Base-by-base conservation (phyloP, 2,797 vertebrate genomes). In the Pseudochirops cupreus region DNA sequence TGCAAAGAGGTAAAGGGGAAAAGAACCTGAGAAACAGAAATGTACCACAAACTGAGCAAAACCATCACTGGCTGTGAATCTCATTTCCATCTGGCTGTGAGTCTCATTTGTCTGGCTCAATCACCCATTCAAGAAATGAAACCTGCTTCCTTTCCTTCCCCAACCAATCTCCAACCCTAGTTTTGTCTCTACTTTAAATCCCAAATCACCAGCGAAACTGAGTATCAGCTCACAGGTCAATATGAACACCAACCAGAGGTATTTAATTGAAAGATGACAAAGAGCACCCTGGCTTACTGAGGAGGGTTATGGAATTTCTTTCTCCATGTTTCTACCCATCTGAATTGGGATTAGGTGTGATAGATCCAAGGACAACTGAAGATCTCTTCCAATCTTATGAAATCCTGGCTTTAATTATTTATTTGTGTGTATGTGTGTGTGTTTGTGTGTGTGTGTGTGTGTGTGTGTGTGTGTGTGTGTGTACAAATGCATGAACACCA, bases 21-120 rank as follows among this genome's bases (percentile, higher is more conserved):
- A 46, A 57, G 46, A 90, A 12, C 0, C 29, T 94, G 13, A 31
- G 96, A 97, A 82, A 96, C 91, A 95, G 55, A 91, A 16, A 87
- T 46, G 74, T 18, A 9, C n/a, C 0, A 29, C 56, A 26, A 67
- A 95, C 28, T 31, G 13, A 46, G 24, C 24, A 93, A 28, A 74
- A 91, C 14, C 62, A 94, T 93, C 96, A 94, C 55, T 52, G 92
- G 93, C 28, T 67, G 87, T 55, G 28, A 31, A 10, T 59, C 29
- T 13, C 50, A 92, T 94, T 82, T 91, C 93, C 91, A 21, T 91
- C 5, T 0, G 6, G 5, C 1, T 93, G 91, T 55, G 31, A 33
- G 31, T 62, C 31, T 16, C 53, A 93, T 54, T 12, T 54, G 67
- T 91, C 5, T 0, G 6, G 5, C 1, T 93, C 28, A 16, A 1